phyloP scores from a whole-genome alignment of 1,140 invertebrate genomes.

The Druon quercuslanigerum region DNA sequence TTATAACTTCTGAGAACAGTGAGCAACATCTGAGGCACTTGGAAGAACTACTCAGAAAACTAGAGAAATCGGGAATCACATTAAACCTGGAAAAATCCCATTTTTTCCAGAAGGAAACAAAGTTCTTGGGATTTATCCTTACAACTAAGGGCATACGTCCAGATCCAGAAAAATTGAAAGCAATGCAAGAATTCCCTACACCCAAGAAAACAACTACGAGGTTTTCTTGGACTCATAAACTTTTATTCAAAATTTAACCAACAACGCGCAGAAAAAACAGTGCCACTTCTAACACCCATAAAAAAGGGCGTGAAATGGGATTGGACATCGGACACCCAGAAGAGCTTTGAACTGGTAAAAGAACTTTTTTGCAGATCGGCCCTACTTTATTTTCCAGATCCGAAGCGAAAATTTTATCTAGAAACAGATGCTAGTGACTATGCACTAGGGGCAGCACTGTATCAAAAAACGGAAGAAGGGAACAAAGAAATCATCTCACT shows the following conservation, averaged over 20 bases:
- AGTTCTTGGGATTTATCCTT: too few relatives aligned
- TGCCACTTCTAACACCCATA: conserved; percentile 52
- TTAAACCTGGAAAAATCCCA: conserved; percentile 1
- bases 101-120: too few relatives aligned
- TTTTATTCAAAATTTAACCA: conserved; percentile 14
- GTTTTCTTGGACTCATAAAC: too few relatives aligned
- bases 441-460: too few relatives aligned
- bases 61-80: not conserved
- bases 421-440: too few relatives aligned
- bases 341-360: too few relatives aligned
- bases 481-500: too few relatives aligned
- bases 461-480: too few relatives aligned
- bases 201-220: conserved; percentile 42
- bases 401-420: too few relatives aligned
- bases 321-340: too few relatives aligned
- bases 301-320: not conserved
- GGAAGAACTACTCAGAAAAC: not conserved
- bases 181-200: conserved; percentile 43
- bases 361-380: too few relatives aligned
- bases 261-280: conserved; percentile 3
- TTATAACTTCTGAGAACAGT: conserved; percentile 37
- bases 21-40: conserved; percentile 48
- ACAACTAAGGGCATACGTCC: conserved; percentile 42
- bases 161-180: conserved; percentile 46
- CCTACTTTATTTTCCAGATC: too few relatives aligned